These are phyloP conservation scores for Tautogolabrus adspersus DNA, from an alignment of 2,113 vertebrate species.

Conservation along the genomic window DNA sequence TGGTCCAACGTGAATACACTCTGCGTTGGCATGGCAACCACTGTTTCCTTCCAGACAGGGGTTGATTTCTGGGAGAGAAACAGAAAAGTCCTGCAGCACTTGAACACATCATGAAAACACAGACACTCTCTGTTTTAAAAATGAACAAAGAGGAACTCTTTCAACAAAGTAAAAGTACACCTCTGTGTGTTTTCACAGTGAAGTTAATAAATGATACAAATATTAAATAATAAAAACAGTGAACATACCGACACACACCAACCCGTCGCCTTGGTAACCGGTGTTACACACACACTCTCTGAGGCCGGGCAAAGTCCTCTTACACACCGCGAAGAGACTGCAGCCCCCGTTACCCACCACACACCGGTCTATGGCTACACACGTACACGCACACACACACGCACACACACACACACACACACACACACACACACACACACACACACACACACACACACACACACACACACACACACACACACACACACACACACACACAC, in stretches of 20 bases:
- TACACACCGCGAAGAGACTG: constrained; percentile 87
- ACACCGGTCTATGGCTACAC: constrained; percentile 87
- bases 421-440: too few relatives aligned
- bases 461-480: too few relatives aligned
- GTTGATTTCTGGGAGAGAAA: constrained; percentile 88
- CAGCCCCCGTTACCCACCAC: constrained; percentile 87
- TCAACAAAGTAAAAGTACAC: too few relatives aligned
- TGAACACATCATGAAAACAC: constrained; percentile 1
- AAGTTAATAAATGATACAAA: too few relatives aligned
- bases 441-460: too few relatives aligned
- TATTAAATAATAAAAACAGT: neutral
- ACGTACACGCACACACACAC: neutral
- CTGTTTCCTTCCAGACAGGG: constrained; percentile 88
- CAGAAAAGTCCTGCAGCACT: constrained; percentile 15
- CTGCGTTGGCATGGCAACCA: constrained; percentile 88
- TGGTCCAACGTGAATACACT: constrained; percentile 91
- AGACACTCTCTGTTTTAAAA: too few relatives aligned
- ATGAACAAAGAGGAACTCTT: too few relatives aligned
- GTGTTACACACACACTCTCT: constrained; percentile 85
- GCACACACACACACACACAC: too few relatives aligned
- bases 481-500: too few relatives aligned
- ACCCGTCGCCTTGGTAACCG: constrained; percentile 89
- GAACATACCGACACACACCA: constrained; percentile 88
- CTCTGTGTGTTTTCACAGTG: too few relatives aligned
- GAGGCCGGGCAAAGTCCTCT: constrained; percentile 86